These are phyloP conservation scores for Uloborus diversus DNA, from an alignment of 1,140 invertebrate genomes.

Conservation along the genomic window DNA sequence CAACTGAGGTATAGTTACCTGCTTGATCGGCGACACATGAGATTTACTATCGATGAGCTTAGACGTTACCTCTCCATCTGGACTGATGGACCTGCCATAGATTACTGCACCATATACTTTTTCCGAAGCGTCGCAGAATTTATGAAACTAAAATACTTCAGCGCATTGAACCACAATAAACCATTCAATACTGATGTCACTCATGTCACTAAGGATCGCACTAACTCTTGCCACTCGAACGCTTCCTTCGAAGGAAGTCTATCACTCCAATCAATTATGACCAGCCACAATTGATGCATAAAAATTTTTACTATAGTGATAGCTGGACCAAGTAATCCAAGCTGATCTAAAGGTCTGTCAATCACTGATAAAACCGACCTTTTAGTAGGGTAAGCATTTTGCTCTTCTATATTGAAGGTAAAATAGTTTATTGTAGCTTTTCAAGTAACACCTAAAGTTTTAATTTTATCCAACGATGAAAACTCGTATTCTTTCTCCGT, in stretches of 20 bases:
- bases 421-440: not conserved
- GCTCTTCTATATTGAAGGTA: too few species aligned
- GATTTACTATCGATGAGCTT: constrained; percentile 53
- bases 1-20: constrained; percentile 51
- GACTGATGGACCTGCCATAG: not conserved
- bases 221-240: not conserved
- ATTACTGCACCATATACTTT: not conserved
- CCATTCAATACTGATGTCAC: not conserved
- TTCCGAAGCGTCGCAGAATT: not conserved
- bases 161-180: not conserved
- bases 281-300: not conserved
- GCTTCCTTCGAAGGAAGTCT: not conserved
- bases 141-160: not conserved
- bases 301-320: not conserved
- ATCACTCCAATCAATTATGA: not conserved
- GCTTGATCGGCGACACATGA: constrained; percentile 30
- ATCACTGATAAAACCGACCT: not conserved
- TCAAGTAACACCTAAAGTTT: not conserved
- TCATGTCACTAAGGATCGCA: not conserved
- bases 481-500: not conserved
- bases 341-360: not conserved
- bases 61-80: not conserved
- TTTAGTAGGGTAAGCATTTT: too few species aligned
- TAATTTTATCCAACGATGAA: not conserved
- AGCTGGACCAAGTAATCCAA: not conserved